Conservation (phyloP, 1,140 invertebrate genomes). For the Zaprionus kolodkinae region DNA sequence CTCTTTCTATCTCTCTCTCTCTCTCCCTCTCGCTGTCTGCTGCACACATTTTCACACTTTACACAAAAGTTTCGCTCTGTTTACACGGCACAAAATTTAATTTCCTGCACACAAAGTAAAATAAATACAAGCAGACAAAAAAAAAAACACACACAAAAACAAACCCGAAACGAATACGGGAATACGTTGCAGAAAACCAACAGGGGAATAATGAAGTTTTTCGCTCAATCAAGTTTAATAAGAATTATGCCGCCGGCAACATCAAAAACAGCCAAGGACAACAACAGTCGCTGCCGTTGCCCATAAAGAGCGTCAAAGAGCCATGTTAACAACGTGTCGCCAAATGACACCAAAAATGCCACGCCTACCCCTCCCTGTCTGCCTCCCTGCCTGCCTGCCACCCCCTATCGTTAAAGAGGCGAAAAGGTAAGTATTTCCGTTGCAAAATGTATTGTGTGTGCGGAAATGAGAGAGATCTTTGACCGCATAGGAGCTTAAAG, state of each 20-base stretch:
- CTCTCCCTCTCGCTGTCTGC: neutral
- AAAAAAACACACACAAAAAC: conserved; percentile 13
- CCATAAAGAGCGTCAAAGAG: conserved; percentile 55
- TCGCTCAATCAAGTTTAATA: conserved; percentile 82
- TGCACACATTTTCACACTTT: neutral
- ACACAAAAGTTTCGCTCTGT: conserved; percentile 49
- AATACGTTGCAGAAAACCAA: conserved; percentile 37
- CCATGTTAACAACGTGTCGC: conserved; percentile 74
- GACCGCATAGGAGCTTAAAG: conserved; percentile 12
- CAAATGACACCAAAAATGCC: conserved; percentile 42
- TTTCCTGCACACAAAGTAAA: conserved; percentile 53
- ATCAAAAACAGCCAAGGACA: conserved; percentile 41
- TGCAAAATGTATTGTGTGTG: conserved; percentile 22
- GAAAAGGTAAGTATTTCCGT: conserved; percentile 40
- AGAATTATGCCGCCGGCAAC: conserved; percentile 64
- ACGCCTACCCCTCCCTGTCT: neutral
- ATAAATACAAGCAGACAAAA: conserved; percentile 5
- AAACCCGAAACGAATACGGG: conserved; percentile 34
- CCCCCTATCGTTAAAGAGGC: neutral
- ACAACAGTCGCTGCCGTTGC: conserved; percentile 39
- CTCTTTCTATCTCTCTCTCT: neutral
- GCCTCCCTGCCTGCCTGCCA: neutral
- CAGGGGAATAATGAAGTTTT: conserved; percentile 71
- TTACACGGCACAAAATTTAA: conserved; percentile 73
- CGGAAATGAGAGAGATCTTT: conserved; percentile 40